Percentiles rank a stretch among this genome's conserved stretches.
phyloP scores from a whole-genome alignment of 2,888 invertebrate genomes.

The Alitta virens region DNA sequence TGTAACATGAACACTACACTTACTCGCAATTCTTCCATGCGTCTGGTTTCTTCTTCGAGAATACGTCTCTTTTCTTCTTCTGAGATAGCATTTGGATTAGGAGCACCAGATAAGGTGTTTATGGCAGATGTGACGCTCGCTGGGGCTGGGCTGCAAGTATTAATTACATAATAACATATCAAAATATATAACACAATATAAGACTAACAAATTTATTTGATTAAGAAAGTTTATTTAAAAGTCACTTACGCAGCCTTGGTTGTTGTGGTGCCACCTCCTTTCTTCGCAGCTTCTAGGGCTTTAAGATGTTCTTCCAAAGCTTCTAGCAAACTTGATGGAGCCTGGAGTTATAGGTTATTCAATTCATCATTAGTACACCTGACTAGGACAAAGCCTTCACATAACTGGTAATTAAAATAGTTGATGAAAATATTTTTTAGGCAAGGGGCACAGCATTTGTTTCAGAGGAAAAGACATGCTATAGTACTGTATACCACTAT shows the following conservation, averaged over 20 bases:
- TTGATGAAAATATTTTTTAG: too few species aligned
- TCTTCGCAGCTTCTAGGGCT: slow-evolving; percentile 76
- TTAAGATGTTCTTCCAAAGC: slow-evolving; percentile 95
- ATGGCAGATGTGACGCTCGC: slow-evolving; percentile 46
- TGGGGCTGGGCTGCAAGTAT: slow-evolving; percentile 25
- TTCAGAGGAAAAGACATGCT: too few species aligned
- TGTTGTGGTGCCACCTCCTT: slow-evolving; percentile 29
- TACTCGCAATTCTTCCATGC: slow-evolving; percentile 81
- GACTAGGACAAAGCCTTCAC: too few species aligned
- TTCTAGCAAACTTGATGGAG: slow-evolving; percentile 93
- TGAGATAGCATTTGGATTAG: slow-evolving; percentile 68
- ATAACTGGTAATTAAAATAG: too few species aligned
- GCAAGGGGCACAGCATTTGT: too few species aligned
- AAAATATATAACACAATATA: too few species aligned
- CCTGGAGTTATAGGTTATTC: slow-evolving; percentile 59
- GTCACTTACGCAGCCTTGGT: slow-evolving; percentile 26
- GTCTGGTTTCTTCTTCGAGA: slow-evolving; percentile 93
- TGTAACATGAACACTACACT: too few species aligned
- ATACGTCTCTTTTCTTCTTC: slow-evolving; percentile 82
- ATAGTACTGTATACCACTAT: too few species aligned
- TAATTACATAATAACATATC: too few species aligned
- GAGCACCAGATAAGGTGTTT: slow-evolving; percentile 30
- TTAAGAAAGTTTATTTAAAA: too few species aligned
- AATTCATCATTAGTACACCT: background rate
- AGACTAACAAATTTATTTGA: too few species aligned